These are phyloP conservation scores for Harpalus rufipes DNA, from an alignment of 2,888 invertebrate genomes.

Conservation along the genomic window DNA sequence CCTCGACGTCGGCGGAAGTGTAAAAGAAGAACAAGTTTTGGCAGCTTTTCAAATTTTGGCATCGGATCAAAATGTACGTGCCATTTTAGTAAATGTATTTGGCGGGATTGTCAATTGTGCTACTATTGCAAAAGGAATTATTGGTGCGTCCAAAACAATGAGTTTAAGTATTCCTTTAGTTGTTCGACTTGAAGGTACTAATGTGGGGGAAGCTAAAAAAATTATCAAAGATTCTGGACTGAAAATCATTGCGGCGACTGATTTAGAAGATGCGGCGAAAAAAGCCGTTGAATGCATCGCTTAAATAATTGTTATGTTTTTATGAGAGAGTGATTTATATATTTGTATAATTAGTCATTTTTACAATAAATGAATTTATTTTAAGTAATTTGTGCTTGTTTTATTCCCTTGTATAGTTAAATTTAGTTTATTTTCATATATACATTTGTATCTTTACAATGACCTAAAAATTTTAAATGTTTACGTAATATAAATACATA, in stretches of 20 bases:
- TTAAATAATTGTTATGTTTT: constrained; percentile 45
- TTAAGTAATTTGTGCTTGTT: not conserved
- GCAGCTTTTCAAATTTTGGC: constrained; percentile 95
- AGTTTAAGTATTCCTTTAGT: constrained; percentile 92
- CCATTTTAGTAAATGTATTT: constrained; percentile 98
- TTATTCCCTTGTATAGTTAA: not conserved
- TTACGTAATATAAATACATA: constrained; percentile 56
- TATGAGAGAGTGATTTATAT: too few relatives aligned
- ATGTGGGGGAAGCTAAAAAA: constrained; percentile 89
- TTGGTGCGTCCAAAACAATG: constrained; percentile 90
- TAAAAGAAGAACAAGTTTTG: constrained; percentile 95
- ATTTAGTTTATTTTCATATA: too few relatives aligned
- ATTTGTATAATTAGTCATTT: constrained; percentile 8
- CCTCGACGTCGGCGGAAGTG: constrained; percentile 97
- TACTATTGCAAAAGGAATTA: constrained; percentile 96
- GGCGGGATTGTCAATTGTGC: constrained; percentile 99
- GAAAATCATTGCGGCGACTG: constrained; percentile 88
- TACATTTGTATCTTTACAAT: constrained; percentile 39
- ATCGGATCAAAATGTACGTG: constrained; percentile 92
- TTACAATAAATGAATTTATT: not conserved
- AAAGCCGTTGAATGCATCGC: constrained; percentile 84
- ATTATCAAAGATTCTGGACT: constrained; percentile 91
- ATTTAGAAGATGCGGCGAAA: constrained; percentile 95
- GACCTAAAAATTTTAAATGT: constrained; percentile 62
- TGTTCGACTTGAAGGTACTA: constrained; percentile 97